Evolutionary conservation across 2,888 invertebrate genomes (phyloP).

Genomic region (Troglohyphantes excavatus): DNA sequence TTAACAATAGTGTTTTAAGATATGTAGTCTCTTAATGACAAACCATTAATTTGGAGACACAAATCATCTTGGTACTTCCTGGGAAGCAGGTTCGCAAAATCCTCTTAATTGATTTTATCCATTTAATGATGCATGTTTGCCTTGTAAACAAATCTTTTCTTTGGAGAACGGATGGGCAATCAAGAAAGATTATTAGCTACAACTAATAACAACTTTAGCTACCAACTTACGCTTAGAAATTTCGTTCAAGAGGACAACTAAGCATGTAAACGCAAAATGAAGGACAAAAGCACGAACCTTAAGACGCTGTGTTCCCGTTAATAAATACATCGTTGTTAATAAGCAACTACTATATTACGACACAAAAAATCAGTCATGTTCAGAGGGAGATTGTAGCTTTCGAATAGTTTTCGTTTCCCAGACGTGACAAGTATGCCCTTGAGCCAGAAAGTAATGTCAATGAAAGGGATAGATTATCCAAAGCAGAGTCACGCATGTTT

Average conservation of each 20-base stretch:
- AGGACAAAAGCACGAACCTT: constrained; percentile 3
- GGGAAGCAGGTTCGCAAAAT: not conserved
- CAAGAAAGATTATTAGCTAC: constrained; percentile 25
- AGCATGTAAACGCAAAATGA: not conserved
- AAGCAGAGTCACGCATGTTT: constrained; percentile 33
- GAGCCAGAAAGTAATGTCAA: constrained; percentile 68
- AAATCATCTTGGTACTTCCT: not conserved
- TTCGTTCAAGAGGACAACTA: constrained; percentile 8
- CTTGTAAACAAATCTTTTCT: not conserved
- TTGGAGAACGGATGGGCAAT: not conserved
- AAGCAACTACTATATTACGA: constrained; percentile 54
- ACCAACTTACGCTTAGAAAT: constrained; percentile 2
- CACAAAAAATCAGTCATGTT: not conserved
- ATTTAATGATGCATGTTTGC: not conserved
- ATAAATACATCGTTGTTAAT: constrained; percentile 44
- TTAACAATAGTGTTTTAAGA: too few relatives aligned
- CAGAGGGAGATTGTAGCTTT: not conserved
- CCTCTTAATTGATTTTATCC: constrained; percentile 14
- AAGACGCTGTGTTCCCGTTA: constrained; percentile 28
- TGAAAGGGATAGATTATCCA: constrained; percentile 28
- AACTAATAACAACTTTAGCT: constrained; percentile 30
- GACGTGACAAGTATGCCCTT: constrained; percentile 68
- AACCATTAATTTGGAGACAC: not conserved
- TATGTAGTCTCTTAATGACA: too few relatives aligned
- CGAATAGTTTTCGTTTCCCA: constrained; percentile 31